Evolutionary conservation across 1,140 invertebrate genomes (phyloP).

Genomic region (Macrotrachela quadricornifera): DNA sequence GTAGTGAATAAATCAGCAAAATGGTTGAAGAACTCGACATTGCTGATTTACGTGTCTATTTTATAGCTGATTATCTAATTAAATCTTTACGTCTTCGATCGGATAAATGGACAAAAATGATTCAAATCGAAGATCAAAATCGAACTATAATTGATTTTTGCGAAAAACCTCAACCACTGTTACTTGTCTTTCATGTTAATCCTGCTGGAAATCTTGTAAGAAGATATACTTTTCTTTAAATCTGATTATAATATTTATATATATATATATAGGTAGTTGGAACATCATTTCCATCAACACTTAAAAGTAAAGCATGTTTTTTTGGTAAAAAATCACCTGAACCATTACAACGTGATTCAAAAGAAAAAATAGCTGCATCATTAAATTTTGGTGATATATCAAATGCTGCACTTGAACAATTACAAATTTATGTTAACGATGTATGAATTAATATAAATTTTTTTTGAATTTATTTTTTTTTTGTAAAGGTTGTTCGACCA

Average conservation of each 20-base stretch:
- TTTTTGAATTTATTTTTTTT: slow-evolving; percentile 4
- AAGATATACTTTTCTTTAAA: no score
- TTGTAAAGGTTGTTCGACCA: slow-evolving; percentile 46
- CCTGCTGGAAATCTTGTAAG: slow-evolving; percentile 15
- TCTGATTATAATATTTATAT: no score
- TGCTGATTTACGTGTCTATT: slow-evolving; percentile 52
- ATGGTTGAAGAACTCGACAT: slow-evolving; percentile 14
- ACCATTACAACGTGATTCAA: slow-evolving; percentile 46
- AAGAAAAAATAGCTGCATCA: slow-evolving; percentile 36
- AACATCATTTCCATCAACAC: slow-evolving; percentile 44
- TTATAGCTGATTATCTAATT: slow-evolving; percentile 58
- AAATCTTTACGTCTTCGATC: slow-evolving; percentile 68
- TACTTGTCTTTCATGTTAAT: slow-evolving; percentile 11
- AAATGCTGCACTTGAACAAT: slow-evolving; percentile 62
- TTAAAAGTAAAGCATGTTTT: slow-evolving; percentile 55
- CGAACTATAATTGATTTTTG: slow-evolving; percentile 57
- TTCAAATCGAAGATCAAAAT: slow-evolving; percentile 57
- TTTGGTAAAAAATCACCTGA: slow-evolving; percentile 51
- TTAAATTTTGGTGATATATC: slow-evolving; percentile 70
- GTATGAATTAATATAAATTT: slow-evolving; percentile 32
- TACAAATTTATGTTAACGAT: slow-evolving; percentile 71
- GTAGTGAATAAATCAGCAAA: not conserved
- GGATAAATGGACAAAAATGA: slow-evolving; percentile 67
- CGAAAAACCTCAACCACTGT: slow-evolving; percentile 44
- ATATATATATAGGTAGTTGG: slow-evolving; percentile 16